phyloP scores from a whole-genome alignment of 2,113 vertebrate species.

The Atherinomorus stipes region DNA sequence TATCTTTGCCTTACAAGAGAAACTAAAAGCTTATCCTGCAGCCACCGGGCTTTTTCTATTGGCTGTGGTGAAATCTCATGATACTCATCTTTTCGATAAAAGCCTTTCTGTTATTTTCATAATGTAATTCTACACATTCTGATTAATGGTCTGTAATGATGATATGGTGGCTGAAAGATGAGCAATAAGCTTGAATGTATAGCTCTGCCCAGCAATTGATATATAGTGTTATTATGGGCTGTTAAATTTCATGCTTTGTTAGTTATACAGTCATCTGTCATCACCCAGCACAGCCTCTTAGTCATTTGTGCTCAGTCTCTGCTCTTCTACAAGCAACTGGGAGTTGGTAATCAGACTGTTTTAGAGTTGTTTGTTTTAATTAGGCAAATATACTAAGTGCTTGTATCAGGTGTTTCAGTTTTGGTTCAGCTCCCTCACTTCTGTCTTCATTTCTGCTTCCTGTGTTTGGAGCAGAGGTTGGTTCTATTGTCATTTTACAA shows the following conservation, averaged over 20 bases:
- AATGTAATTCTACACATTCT: constrained; percentile 26
- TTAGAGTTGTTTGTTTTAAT: constrained; percentile 42
- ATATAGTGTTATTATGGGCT: constrained; percentile 14
- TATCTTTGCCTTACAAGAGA: background rate
- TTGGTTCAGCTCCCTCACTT: constrained; percentile 3
- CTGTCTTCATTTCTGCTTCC: constrained; percentile 9
- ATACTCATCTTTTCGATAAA: background rate
- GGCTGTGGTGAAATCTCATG: too few relatives aligned
- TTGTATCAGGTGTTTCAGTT: constrained; percentile 13
- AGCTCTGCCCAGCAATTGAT: constrained; percentile 3
- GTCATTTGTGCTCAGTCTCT: constrained; percentile 27
- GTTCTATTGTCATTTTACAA: constrained; percentile 6
- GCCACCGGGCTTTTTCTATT: constrained; percentile 10
- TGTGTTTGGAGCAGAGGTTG: constrained; percentile 29
- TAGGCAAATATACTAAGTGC: constrained; percentile 26
- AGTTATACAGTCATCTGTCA: constrained; percentile 37
- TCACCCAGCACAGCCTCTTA: constrained; percentile 9
- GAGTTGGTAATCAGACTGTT: constrained; percentile 11
- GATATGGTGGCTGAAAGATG: constrained; percentile 28
- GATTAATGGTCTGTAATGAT: constrained; percentile 35
- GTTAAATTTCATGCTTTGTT: constrained; percentile 44
- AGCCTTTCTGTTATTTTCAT: constrained; percentile 27
- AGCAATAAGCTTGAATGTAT: constrained; percentile 19
- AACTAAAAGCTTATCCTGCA: constrained; percentile 2
- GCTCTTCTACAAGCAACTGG: constrained; percentile 7